These are phyloP conservation scores for Meliscaeva auricollis DNA, from an alignment of 2,888 invertebrate genomes.

Conservation along the genomic window DNA sequence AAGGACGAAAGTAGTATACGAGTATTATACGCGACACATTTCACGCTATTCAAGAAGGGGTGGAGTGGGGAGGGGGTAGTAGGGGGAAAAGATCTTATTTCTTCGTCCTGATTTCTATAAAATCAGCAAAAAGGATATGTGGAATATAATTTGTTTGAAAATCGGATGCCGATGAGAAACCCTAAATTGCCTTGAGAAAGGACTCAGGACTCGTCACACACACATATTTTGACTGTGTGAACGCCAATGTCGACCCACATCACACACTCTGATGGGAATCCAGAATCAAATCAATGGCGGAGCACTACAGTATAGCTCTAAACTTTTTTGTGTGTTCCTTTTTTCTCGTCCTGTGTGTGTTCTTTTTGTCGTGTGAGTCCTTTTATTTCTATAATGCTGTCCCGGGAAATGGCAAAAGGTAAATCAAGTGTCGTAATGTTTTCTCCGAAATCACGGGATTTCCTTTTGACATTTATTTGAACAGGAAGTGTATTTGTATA, in stretches of 20 bases:
- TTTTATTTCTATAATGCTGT: constrained; percentile 40
- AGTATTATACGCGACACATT: constrained; percentile 41
- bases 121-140: constrained; percentile 46
- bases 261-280: constrained; percentile 32
- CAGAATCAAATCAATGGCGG: constrained; percentile 72
- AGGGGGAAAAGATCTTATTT: constrained; percentile 4
- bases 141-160: constrained; percentile 66
- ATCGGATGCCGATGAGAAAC: constrained; percentile 21
- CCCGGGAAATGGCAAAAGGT: constrained; percentile 65
- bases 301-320: constrained; percentile 46
- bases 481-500: constrained; percentile 25
- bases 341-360: constrained; percentile 35
- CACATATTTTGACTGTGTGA: no score
- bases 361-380: constrained; percentile 7
- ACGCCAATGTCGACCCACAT: constrained; percentile 66
- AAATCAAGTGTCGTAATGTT: constrained; percentile 75
- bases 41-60: constrained; percentile 54
- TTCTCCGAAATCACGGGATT: constrained; percentile 73
- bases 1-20: constrained; percentile 5
- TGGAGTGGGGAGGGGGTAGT: not conserved
- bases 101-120: constrained; percentile 17
- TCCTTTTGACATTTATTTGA: constrained; percentile 75
- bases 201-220: no score
- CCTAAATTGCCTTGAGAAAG: constrained; percentile 63
- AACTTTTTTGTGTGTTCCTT: constrained; percentile 9